Evolutionary conservation across 2,797 vertebrate genomes (phyloP).

Genomic region (Mergus octosetaceus): DNA sequence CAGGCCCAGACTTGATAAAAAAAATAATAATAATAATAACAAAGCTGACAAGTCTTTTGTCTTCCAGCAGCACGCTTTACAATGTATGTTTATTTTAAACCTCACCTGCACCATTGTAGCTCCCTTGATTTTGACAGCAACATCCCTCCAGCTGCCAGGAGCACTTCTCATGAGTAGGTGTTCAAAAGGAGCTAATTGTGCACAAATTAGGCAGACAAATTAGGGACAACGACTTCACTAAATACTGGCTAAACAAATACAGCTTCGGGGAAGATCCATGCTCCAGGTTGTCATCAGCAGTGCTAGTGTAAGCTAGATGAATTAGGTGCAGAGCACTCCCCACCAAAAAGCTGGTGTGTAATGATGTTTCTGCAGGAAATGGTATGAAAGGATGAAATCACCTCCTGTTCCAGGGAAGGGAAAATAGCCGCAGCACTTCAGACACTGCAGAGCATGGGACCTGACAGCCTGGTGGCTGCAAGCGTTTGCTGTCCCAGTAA

Average conservation of each 20-base stretch:
- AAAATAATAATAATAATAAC: background rate
- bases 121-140: background rate
- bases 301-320: background rate
- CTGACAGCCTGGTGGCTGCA: background rate
- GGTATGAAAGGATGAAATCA: slow-evolving; percentile 32
- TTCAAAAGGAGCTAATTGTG: slow-evolving; percentile 59
- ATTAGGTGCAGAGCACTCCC: background rate
- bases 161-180: slow-evolving; percentile 21
- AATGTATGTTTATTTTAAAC: background rate
- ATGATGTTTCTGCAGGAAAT: slow-evolving; percentile 12
- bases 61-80: background rate
- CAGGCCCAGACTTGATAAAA: background rate
- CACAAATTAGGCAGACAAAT: slow-evolving; percentile 53
- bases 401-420: slow-evolving; percentile 29
- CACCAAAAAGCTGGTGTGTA: background rate
- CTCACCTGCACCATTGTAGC: background rate
- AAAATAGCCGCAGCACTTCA: slow-evolving; percentile 12
- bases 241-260: slow-evolving; percentile 33
- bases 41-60: background rate
- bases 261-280: background rate
- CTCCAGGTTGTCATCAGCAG: background rate
- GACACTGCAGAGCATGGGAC: background rate
- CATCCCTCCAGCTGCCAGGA: slow-evolving; percentile 19
- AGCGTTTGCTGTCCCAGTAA: background rate
- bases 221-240: slow-evolving; percentile 15